These are phyloP conservation scores for Coluber constrictor DNA, from an alignment of 2,797 vertebrate species.

Conservation along the genomic window DNA sequence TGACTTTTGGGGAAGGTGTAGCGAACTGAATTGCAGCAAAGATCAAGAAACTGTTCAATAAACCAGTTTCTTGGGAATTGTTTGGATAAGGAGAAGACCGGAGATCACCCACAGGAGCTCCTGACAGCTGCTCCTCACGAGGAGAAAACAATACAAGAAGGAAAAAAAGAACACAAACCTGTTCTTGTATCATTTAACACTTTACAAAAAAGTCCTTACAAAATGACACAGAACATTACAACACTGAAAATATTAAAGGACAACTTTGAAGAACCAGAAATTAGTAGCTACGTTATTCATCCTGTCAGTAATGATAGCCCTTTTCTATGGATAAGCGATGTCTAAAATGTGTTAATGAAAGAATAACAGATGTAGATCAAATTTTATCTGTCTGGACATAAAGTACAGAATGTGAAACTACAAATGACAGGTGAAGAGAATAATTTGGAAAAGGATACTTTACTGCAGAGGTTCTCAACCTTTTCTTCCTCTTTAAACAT, in stretches of 20 bases:
- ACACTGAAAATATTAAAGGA: too few relatives aligned
- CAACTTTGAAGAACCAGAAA: neutral
- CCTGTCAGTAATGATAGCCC: neutral
- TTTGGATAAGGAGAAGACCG: neutral
- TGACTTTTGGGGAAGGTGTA: neutral
- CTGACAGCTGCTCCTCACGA: neutral
- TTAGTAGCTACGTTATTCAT: neutral
- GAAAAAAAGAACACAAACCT: too few relatives aligned
- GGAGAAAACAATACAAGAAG: neutral
- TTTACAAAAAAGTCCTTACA: too few relatives aligned
- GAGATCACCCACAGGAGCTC: neutral
- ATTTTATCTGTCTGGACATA: neutral
- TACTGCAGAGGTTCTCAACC: neutral
- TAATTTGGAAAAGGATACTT: neutral
- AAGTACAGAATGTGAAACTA: neutral
- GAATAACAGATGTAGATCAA: neutral
- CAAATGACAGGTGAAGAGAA: neutral
- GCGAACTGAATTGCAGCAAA: neutral
- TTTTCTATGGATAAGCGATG: neutral
- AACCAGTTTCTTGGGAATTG: neutral
- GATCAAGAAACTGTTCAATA: neutral
- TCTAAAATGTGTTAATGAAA: neutral
- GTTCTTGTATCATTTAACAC: neutral
- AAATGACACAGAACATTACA: too few relatives aligned
- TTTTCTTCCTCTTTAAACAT: too few relatives aligned